These are phyloP conservation scores for Lasioglossum albipes DNA, from an alignment of 1,140 invertebrate genomes.

Conservation along the genomic window DNA sequence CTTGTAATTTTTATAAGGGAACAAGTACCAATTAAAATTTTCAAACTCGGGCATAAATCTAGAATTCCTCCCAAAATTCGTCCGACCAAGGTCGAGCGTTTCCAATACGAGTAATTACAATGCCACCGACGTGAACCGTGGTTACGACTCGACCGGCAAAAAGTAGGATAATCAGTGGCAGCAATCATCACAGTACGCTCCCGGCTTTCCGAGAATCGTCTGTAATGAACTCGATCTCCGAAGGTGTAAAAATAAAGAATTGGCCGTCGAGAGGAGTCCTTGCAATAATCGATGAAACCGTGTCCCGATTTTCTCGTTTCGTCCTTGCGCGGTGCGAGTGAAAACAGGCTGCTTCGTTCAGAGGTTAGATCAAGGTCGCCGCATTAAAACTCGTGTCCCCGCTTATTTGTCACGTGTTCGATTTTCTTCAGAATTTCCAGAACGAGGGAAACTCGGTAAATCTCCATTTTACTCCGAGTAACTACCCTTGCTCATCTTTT, in stretches of 20 bases:
- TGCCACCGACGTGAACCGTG: slow-evolving; percentile 64
- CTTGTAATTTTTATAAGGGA: too few species aligned
- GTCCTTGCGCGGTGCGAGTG: slow-evolving; percentile 32
- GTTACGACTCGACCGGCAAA: slow-evolving; percentile 64
- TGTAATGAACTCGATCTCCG: neutral
- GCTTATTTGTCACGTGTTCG: too few species aligned
- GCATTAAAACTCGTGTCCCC: too few species aligned
- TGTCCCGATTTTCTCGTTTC: slow-evolving; percentile 22
- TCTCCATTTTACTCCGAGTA: too few species aligned
- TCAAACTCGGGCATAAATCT: too few species aligned
- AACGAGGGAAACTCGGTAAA: too few species aligned
- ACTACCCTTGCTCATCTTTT: too few species aligned
- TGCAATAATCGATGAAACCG: slow-evolving; percentile 32
- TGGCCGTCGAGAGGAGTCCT: slow-evolving; percentile 31
- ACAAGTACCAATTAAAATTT: too few species aligned
- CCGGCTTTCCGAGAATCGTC: slow-evolving; percentile 17
- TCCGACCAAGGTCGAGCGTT: slow-evolving; percentile 3
- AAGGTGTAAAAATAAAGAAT: slow-evolving; percentile 27
- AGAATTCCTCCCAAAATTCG: too few species aligned
- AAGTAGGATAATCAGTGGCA: slow-evolving; percentile 34
- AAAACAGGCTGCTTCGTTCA: slow-evolving; percentile 19
- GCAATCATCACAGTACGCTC: slow-evolving; percentile 5
- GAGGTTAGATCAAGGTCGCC: neutral
- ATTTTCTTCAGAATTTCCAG: too few species aligned
- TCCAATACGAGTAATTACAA: slow-evolving; percentile 67